Evolutionary conservation across 1,140 invertebrate species (phyloP).

Genomic region (Armadillidium nasatum): DNA sequence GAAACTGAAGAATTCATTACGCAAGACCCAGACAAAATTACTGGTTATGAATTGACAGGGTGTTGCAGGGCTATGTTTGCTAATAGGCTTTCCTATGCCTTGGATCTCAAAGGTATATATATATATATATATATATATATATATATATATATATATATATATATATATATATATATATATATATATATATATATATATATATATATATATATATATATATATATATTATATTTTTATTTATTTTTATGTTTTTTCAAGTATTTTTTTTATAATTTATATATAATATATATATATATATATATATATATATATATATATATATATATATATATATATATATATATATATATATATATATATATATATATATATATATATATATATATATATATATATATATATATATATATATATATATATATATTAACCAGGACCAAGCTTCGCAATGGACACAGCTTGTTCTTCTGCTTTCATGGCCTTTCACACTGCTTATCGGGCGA

Average conservation of each 20-base stretch:
- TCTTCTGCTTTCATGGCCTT: conserved; percentile 86
- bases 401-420: conserved; percentile 18
- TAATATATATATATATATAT: not conserved
- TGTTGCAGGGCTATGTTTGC: conserved; percentile 92
- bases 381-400: not conserved
- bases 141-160: too few relatives aligned
- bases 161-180: too few relatives aligned
- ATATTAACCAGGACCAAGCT: conserved; percentile 69
- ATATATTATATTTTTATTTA: too few relatives aligned
- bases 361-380: not conserved
- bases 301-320: not conserved
- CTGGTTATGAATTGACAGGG: conserved; percentile 88
- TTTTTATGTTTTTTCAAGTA: too few relatives aligned
- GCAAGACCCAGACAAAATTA: conserved; percentile 66
- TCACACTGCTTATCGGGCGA: conserved; percentile 76
- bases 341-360: conserved; percentile 21
- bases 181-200: too few relatives aligned
- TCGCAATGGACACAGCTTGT: conserved; percentile 89
- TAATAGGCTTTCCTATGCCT: conserved; percentile 91
- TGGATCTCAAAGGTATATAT: conserved; percentile 69
- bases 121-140: too few relatives aligned
- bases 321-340: conserved; percentile 17
- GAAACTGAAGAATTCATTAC: conserved; percentile 81
- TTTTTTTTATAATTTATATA: too few relatives aligned
- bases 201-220: too few relatives aligned